Evolutionary conservation across 2,888 invertebrate species (phyloP), one percentile per base, ranked within the genome.

Genomic region (Bimastos eiseni): DNA sequence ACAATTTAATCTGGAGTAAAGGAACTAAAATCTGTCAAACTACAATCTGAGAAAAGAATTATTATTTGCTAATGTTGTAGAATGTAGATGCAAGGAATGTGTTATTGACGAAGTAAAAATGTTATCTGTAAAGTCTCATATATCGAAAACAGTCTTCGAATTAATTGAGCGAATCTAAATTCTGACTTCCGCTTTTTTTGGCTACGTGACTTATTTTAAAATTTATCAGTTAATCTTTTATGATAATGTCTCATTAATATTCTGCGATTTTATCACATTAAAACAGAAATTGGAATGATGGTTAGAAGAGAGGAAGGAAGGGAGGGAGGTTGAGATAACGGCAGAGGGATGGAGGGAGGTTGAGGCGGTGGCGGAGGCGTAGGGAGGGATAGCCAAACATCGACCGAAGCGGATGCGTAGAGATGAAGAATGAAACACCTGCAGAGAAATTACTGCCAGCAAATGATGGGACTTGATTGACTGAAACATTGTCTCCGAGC

Each of bases 401-500:
- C n/a, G 70, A 70, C 70, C 70, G 3, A 70, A n/a, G 13, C 70
- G 30, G 49, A n/a, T n/a, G 70, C n/a, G 70, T 70, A 49, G n/a
- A 70, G 70, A n/a, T 70, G 0, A 70, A 70, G 30, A 8, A n/a
- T n/a, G n/a, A n/a, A 70, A n/a, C n/a, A 70, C 70, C n/a, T 70
- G n/a, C 0, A 70, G n/a, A 8, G 70, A n/a, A 17, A 70, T 2
- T 70, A 1, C 70, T 70, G 6, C 70, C 70, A n/a, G 30, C 8
- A 70, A n/a, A n/a, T 70, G 70, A 70, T n/a, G 70, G 70, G 70
- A 70, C n/a, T 70, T 70, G 70, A 70, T 70, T 70, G 70, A n/a
- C 49, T 49, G 19, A 19, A n/a, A 70, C n/a, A 70, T 30, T 70
- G 70, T n/a, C n/a, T 70, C n/a, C 8, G 49, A 70, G 70, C 70